These are phyloP conservation scores for Drosophila pandora DNA, from an alignment of 1,140 invertebrate species.

Conservation along the genomic window DNA sequence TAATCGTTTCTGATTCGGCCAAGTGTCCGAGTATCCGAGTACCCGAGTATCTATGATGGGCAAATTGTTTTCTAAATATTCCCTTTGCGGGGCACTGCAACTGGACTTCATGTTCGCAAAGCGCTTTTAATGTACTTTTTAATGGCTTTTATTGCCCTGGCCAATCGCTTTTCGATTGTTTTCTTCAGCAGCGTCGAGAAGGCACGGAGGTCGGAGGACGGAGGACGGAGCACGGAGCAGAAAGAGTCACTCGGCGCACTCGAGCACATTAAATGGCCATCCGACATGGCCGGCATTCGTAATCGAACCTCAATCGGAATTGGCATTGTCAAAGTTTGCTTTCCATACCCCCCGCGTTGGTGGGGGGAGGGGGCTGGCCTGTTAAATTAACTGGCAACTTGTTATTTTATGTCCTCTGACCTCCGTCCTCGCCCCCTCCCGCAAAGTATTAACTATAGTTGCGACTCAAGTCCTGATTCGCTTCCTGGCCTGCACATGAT, in stretches of 20 bases:
- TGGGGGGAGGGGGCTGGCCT: neutral
- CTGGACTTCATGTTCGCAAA: slow-evolving; percentile 8
- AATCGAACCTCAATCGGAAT: slow-evolving; percentile 25
- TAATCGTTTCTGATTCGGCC: slow-evolving; percentile 25
- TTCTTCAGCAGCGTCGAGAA: neutral
- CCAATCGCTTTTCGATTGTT: slow-evolving; percentile 67
- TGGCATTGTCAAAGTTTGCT: slow-evolving; percentile 31
- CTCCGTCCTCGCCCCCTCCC: too few relatives aligned
- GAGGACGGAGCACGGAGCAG: neutral
- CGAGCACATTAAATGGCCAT: slow-evolving; percentile 59
- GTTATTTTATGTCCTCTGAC: neutral
- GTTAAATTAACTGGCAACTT: slow-evolving; percentile 7
- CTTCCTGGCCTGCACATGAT: neutral
- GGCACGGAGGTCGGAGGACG: too few relatives aligned
- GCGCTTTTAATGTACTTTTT: slow-evolving; percentile 70
- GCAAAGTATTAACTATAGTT: neutral
- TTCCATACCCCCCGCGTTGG: slow-evolving; percentile 5
- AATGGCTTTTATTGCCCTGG: slow-evolving; percentile 69
- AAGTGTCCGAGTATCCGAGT: too few relatives aligned
- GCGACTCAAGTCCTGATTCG: too few relatives aligned
- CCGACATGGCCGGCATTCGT: slow-evolving; percentile 38
- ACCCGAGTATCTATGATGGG: neutral
- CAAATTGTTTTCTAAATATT: slow-evolving; percentile 39
- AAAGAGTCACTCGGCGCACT: slow-evolving; percentile 25
- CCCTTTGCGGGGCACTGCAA: slow-evolving; percentile 10